Base-by-base conservation (phyloP, 2,888 invertebrate genomes). In the Eristalinus sepulchralis region DNA sequence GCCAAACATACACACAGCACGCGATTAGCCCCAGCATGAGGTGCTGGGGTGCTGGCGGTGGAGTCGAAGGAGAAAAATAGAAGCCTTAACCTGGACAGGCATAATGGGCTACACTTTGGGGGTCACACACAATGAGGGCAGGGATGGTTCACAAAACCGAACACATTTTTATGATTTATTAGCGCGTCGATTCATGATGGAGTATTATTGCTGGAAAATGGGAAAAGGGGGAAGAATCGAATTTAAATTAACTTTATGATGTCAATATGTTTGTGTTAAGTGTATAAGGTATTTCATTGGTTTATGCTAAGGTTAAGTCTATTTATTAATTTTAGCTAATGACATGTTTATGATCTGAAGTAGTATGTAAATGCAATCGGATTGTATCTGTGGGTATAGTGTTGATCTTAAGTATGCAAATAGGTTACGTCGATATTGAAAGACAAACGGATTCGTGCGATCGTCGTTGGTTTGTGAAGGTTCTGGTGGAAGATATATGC, bases 1-100 rank as follows among this genome's bases (percentile, higher is more conserved):
- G 73, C 47, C 27, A 27, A 2, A 47, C 59, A 60, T 78, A 67
- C 39, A 62, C 78, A 75, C 66, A 86, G 82, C 70, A 71, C 83
- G 71, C 83, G 78, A 83, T 83, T 70, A 70, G 70, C 73, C 78
- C 71, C 86, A 79, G 80, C 86, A 79, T 78, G 86, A 59, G 75
- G 83, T 75, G 66, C 68, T 81, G 53, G n/a, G n/a, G n/a, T n/a
- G n/a, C n/a, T n/a, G n/a, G n/a, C 72, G 71, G 59, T 64, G 60
- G 22, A 63, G 27, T 75, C 34, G 59, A 84, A 60, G 47, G 47
- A 68, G 22, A 11, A 47, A 75, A 62, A 60, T 53, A 33, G 9
- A 13, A 75, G 39, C 59, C 63, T 79, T 73, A 68, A 47, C 59
- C 59, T 55, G 80, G 71, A 39, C 62, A 67, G 73, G 71, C 75